Base-by-base conservation (phyloP, 2,888 invertebrate genomes). In the Archips crataeganus region DNA sequence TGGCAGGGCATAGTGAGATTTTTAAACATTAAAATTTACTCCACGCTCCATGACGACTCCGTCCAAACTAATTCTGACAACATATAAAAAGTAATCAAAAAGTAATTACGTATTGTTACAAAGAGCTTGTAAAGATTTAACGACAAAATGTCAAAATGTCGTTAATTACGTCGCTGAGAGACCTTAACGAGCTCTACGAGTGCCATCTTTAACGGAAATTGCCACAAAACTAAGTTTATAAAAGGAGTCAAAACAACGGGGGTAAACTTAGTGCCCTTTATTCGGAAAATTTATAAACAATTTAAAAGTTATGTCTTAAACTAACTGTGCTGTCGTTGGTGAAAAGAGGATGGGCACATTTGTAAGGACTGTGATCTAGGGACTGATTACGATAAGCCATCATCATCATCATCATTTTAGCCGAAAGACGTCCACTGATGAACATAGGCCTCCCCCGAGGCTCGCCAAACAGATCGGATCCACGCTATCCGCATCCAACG, bases 31-130 rank as follows among this genome's bases (percentile, higher is more conserved):
- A 54, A 8, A 6, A 23, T 10, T 23, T 54, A 15, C 15, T 6
- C 2, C 5, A 51, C 9, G 23, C 9, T 8, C 6, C 23, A 3
- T 2, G 3, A 54, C 6, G 6, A 54, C 23, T 9, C 54, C 15
- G n/a, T 54, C 54, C 23, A 54, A 54, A 9, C 10, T 47, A 9
- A 70, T 70, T 45, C 34, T 45, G 15, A 70, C 59, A 71, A 47
- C 59, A 49, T 39, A 71, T 65, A 71, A 71, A 65, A 71, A 71
- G 64, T 71, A 71, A 71, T 71, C 64, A 71, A 59, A 71, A 64
- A 71, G 64, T 59, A 39, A 71, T 71, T 71, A 71, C 3, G 59
- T 59, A 59, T 49, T 57, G 70, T 70, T 64, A 42, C 34, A 11
- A 60, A 49, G 60, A 47, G 47, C 57, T 63, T 36, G n/a, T 49